Evolutionary conservation across 2,797 vertebrate species (phyloP).

Genomic region (Sebastes trivittatus): DNA sequence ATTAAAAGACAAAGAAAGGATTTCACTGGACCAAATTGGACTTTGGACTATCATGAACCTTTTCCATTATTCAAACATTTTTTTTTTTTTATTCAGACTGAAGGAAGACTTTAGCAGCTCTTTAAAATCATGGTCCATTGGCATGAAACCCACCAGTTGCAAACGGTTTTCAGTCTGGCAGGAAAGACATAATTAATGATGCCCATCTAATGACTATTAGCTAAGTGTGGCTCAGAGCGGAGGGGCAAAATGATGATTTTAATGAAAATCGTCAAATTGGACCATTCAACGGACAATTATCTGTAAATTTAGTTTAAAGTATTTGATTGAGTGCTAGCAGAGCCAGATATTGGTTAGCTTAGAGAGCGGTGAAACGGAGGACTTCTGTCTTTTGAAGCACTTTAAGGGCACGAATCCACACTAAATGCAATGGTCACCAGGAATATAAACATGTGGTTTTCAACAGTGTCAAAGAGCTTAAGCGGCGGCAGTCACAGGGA

Average conservation of each 20-base stretch:
- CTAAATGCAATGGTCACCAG: not conserved
- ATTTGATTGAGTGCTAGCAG: conserved; percentile 34
- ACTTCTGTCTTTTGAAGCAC: not conserved
- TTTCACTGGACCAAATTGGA: conserved; percentile 14
- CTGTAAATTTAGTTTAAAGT: conserved; percentile 56
- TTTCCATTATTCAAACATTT: conserved; percentile 26
- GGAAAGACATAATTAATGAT: conserved; percentile 70
- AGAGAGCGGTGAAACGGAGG: not conserved
- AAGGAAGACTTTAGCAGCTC: conserved; percentile 30
- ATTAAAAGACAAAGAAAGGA: conserved; percentile 36
- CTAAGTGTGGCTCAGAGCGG: conserved; percentile 59
- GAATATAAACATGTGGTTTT: not conserved
- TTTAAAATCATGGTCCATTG: conserved; percentile 40
- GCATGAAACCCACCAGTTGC: conserved; percentile 51
- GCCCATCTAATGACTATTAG: conserved; percentile 71
- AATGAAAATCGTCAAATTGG: conserved; percentile 70
- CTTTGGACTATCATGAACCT: conserved; percentile 15
- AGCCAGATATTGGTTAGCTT: conserved; percentile 37
- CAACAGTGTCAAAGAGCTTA: not conserved
- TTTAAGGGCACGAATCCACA: not conserved
- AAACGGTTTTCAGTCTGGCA: conserved; percentile 57
- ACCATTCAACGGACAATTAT: conserved; percentile 59
- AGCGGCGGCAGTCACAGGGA: not conserved
- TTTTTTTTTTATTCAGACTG: conserved; percentile 22
- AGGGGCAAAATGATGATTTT: conserved; percentile 60